Conservation (phyloP, 1,140 invertebrate genomes). For the Oncopeltus fasciatus region DNA sequence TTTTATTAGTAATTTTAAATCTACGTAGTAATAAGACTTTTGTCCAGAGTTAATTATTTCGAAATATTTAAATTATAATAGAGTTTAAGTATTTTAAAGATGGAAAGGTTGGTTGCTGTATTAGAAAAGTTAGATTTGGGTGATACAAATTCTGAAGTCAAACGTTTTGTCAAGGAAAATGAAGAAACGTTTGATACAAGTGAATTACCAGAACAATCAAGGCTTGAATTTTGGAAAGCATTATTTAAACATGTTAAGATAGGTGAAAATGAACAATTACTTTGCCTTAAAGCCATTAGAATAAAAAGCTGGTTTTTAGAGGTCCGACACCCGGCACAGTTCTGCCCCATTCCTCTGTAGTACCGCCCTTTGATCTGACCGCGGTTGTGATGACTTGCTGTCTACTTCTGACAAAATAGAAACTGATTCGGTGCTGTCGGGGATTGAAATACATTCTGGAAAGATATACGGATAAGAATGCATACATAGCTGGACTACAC, state of each 20-base stretch:
- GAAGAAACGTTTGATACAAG: not conserved
- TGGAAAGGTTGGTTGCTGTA: not conserved
- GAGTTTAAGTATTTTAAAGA: not conserved
- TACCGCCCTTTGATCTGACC: too few relatives aligned
- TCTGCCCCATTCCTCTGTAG: too few relatives aligned
- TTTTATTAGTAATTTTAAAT: not conserved
- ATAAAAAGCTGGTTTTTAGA: constrained; percentile 49
- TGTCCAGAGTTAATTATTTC: not conserved
- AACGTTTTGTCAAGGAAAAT: not conserved
- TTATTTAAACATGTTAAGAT: not conserved
- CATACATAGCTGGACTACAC: too few relatives aligned
- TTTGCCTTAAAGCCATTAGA: constrained; percentile 37
- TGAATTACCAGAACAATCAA: not conserved
- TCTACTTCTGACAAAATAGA: too few relatives aligned
- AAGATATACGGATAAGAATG: too few relatives aligned
- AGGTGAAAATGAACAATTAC: constrained; percentile 33
- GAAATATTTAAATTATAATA: not conserved
- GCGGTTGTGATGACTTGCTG: too few relatives aligned
- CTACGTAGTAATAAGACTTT: not conserved
- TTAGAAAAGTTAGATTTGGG: not conserved
- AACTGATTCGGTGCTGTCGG: too few relatives aligned
- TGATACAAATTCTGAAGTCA: not conserved
- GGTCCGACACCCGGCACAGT: too few relatives aligned
- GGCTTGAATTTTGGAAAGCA: not conserved
- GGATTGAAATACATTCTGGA: too few relatives aligned